A percentile compares a stretch with the other conserved stretches of the same genome.
Evolutionary conservation across 2,888 invertebrate species (phyloP).

Genomic region (Parapristionchus giblindavisi): DNA sequence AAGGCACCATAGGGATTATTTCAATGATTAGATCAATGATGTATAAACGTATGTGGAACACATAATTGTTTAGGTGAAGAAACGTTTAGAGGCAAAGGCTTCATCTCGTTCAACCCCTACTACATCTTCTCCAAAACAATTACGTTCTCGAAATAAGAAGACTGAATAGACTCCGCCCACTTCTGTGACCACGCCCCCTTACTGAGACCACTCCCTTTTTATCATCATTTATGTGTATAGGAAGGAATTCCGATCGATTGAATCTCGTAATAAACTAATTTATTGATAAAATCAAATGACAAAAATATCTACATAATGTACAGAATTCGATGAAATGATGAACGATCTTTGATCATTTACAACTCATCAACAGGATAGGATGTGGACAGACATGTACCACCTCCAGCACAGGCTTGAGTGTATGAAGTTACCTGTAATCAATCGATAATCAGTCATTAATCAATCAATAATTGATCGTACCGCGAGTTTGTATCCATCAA

Average conservation of each 20-base stretch:
- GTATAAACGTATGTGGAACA: no score
- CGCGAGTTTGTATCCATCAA: conserved; percentile 43
- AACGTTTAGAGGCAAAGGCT: no score
- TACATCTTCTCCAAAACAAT: conserved; percentile 14
- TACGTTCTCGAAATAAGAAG: conserved; percentile 27
- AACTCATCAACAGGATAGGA: conserved; percentile 38
- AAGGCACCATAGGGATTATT: no score
- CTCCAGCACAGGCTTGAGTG: conserved; percentile 58
- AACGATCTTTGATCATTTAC: not conserved
- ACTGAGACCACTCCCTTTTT: not conserved
- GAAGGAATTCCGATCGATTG: not conserved
- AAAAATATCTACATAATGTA: conserved; percentile 25
- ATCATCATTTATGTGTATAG: no score
- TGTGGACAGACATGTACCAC: conserved; percentile 39
- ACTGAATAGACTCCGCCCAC: not conserved
- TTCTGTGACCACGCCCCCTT: not conserved
- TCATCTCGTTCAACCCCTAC: conserved; percentile 2
- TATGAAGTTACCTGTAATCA: conserved; percentile 56
- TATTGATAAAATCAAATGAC: not conserved
- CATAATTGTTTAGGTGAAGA: no score
- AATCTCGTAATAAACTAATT: not conserved
- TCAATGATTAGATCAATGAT: no score
- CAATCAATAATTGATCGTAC: not conserved
- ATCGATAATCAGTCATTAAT: not conserved
- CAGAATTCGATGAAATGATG: not conserved